A percentile compares a stretch with the other conserved stretches of the same genome.
Conservation (phyloP, 2,888 invertebrate genomes). For the Dermolepida albohirtum region DNA sequence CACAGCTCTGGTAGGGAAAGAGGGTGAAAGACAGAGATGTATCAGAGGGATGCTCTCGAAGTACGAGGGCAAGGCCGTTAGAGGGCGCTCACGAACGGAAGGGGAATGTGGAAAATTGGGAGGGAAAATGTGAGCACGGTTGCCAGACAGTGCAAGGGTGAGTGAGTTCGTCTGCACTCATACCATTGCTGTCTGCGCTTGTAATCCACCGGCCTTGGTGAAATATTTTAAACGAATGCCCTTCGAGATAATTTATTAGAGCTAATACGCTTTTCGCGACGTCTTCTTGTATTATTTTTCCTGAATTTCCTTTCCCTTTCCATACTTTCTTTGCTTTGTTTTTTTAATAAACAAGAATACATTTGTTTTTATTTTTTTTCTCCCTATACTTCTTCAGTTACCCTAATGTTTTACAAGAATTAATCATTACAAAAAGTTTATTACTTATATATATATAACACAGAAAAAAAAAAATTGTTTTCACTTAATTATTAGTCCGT, state of each 20-base stretch:
- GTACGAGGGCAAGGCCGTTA: conserved; percentile 18
- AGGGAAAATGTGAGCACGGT: neutral
- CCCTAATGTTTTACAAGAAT: no score
- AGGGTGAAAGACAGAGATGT: neutral
- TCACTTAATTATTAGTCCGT: no score
- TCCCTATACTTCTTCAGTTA: no score
- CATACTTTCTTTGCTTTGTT: neutral
- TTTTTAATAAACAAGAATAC: no score
- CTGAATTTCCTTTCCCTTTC: conserved; percentile 16
- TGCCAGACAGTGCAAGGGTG: neutral
- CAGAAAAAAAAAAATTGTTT: no score
- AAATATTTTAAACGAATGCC: conserved; percentile 32
- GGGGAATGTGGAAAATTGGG: neutral
- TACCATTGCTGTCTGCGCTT: conserved; percentile 9
- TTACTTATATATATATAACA: no score
- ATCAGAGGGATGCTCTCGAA: neutral
- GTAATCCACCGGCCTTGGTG: conserved; percentile 4
- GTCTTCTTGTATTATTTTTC: conserved; percentile 1
- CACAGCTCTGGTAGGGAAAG: neutral
- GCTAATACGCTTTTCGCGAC: conserved; percentile 27
- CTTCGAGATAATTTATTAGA: conserved; percentile 27
- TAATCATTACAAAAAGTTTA: no score
- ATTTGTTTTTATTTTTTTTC: no score
- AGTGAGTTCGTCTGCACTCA: conserved; percentile 9
- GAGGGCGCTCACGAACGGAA: conserved; percentile 10